Evolutionary conservation across 2,797 vertebrate genomes (phyloP).

Genomic region (Poeciliopsis gracilis): DNA sequence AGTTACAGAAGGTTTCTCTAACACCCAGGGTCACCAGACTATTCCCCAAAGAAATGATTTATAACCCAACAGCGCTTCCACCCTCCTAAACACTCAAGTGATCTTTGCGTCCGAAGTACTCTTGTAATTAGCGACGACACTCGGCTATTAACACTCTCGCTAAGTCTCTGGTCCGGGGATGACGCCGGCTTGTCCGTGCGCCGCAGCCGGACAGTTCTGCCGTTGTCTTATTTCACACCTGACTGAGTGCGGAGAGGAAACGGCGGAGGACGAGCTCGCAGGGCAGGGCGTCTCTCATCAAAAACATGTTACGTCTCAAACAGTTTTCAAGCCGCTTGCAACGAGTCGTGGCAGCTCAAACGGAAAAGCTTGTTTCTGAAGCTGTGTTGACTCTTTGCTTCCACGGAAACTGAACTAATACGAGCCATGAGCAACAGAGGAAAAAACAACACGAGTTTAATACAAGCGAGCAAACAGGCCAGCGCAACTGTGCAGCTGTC

Average conservation of each 20-base stretch:
- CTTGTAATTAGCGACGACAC: conserved; percentile 6
- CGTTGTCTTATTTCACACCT: conserved; percentile 4
- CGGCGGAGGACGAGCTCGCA: neutral
- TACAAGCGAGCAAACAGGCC: conserved; percentile 27
- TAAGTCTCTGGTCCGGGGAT: neutral
- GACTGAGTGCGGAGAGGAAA: conserved; percentile 12
- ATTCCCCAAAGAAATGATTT: neutral
- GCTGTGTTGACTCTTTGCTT: conserved; percentile 42
- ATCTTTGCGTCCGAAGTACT: neutral
- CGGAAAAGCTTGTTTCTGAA: conserved; percentile 42
- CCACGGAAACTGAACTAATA: conserved; percentile 34
- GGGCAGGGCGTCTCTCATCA: conserved; percentile 11
- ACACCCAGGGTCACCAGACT: neutral
- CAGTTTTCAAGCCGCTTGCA: conserved; percentile 36
- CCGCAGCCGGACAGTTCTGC: neutral
- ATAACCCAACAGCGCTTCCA: neutral
- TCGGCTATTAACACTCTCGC: neutral
- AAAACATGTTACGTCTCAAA: conserved; percentile 1
- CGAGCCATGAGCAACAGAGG: conserved; percentile 18
- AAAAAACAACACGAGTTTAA: conserved; percentile 25
- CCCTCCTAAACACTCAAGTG: neutral
- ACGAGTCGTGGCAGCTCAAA: conserved; percentile 41
- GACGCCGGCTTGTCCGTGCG: conserved; percentile 3
- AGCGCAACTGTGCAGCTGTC: conserved; percentile 6
- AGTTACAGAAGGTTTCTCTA: neutral